phyloP scores from a whole-genome alignment of 2,113 vertebrate genomes.

The Odontophorus gujanensis region DNA sequence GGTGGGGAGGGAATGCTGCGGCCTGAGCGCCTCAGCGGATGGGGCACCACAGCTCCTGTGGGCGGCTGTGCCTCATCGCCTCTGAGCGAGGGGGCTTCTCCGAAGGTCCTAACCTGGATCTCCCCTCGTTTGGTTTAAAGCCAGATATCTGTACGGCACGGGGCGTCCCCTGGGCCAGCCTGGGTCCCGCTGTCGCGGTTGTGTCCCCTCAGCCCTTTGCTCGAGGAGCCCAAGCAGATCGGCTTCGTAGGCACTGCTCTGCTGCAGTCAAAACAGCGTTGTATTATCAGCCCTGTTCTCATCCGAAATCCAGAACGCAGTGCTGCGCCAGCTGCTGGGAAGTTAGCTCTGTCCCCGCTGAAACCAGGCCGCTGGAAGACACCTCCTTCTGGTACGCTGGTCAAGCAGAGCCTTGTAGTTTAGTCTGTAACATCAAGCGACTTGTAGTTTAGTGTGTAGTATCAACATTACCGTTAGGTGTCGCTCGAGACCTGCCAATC shows the following conservation, averaged over 20 bases:
- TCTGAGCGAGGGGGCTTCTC: too few species aligned
- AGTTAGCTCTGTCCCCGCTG: not conserved
- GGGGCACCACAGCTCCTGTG: too few species aligned
- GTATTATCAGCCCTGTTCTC: not conserved
- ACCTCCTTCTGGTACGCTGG: rapidly evolving
- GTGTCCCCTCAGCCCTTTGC: too few species aligned
- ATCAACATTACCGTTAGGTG: not conserved
- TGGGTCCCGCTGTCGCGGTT: not conserved
- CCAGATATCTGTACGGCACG: not conserved
- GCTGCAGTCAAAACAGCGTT: not conserved
- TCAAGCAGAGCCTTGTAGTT: not conserved
- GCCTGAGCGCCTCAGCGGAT: too few species aligned
- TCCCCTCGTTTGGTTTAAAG: too few species aligned
- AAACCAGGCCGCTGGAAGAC: not conserved
- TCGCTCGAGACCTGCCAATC: not conserved
- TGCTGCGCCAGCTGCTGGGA: not conserved
- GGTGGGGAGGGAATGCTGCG: not conserved
- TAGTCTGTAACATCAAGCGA: not conserved
- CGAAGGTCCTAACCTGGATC: too few species aligned
- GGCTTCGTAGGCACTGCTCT: not conserved
- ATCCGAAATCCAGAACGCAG: not conserved
- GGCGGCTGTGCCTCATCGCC: too few species aligned
- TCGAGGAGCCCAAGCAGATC: not conserved
- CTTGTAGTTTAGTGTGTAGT: not conserved
- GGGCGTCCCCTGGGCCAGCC: too few species aligned